Evolutionary conservation across 1,140 invertebrate species (phyloP), one percentile per base, ranked within the genome.

Genomic region (Drosophila rufa): DNA sequence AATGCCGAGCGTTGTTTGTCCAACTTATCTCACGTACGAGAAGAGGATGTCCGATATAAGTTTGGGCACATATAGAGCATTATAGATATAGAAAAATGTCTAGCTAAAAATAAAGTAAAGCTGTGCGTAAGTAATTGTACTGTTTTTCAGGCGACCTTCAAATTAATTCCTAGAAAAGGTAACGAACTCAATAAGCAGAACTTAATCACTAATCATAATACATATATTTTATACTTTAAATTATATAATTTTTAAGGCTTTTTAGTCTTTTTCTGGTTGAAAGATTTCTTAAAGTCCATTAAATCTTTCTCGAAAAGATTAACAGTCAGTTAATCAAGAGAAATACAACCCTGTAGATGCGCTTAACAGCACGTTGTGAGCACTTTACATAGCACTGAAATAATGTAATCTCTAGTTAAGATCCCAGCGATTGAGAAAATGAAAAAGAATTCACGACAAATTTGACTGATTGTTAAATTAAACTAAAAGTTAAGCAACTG

Each of bases 11-110:
- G 22, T 40, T 65, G 58, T 76, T 43, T 58, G 38, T 19, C 30
- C 17, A 45, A 50, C 45, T 30, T 76, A 76, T 76, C 60, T 76
- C n/a, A 33, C 36, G 43, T 66, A 40, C 8, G 30, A 58, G 56
- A 46, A 75, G 40, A 73, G 67, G 66, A 70, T 73, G 53, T 59
- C 66, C 67, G 67, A 62, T 66, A 66, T 25, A 25, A 56, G 36
- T 40, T 56, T 22, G 53, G 53, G 1, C 15, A 15, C 22, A 45
- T 12, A 66, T 62, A 61, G 11, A 25, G 38, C 48, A 9, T 15
- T 19, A 17, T 33, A 17, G 25, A n/a, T 17, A 65, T 12, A 22
- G 2, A 27, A 19, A 55, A 38, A 11, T 62, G 17, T 33, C 12
- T 30, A 1, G 33, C 14, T 40, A 25, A 56, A 56, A 48, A 40